These are phyloP conservation scores for Channa argus DNA, from an alignment of 2,113 vertebrate species.

Conservation along the genomic window DNA sequence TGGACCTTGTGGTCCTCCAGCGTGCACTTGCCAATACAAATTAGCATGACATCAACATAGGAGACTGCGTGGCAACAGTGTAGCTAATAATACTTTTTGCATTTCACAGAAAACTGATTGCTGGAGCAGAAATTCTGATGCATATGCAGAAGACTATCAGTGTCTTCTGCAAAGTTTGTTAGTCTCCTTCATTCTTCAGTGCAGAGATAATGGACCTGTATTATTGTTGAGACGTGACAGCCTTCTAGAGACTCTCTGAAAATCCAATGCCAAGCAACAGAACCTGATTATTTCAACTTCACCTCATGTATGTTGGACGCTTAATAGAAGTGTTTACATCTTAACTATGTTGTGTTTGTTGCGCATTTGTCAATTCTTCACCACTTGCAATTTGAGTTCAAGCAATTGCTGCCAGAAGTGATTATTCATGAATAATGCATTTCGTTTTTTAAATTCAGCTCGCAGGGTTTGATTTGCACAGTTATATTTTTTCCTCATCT, in stretches of 20 bases:
- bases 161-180: constrained; percentile 22
- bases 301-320: constrained; percentile 18
- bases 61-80: not conserved
- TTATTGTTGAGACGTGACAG: constrained; percentile 5
- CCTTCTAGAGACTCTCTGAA: constrained; percentile 18
- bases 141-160: not conserved
- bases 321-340: constrained; percentile 62
- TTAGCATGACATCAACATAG: not conserved
- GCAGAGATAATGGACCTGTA: constrained; percentile 18
- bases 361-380: constrained; percentile 54
- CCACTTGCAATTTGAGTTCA: constrained; percentile 63
- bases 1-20: too few species aligned
- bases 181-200: constrained; percentile 6
- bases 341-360: constrained; percentile 54
- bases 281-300: constrained; percentile 35
- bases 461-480: constrained; percentile 70
- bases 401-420: constrained; percentile 73
- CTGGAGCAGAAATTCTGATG: constrained; percentile 9
- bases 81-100: not conserved
- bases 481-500: constrained; percentile 64
- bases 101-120: constrained; percentile 6
- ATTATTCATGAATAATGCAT: constrained; percentile 80
- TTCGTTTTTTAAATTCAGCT: constrained; percentile 66
- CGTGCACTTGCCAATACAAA: not conserved
- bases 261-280: constrained; percentile 48